Percentiles rank a stretch among this genome's conserved stretches.
Conservation (phyloP, 2,888 invertebrate genomes). For the Drosophila incognita region DNA sequence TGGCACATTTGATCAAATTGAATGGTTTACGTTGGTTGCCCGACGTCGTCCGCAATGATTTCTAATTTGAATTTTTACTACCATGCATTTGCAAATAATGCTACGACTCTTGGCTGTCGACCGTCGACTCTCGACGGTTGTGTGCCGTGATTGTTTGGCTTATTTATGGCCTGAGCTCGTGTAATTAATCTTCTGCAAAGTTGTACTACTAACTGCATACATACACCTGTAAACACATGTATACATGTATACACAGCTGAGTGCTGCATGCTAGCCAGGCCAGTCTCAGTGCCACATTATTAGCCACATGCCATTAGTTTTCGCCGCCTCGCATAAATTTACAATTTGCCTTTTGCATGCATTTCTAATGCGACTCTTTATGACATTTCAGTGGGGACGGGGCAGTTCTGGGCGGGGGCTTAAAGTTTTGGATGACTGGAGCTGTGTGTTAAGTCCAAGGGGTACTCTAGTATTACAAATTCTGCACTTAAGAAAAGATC, state of each 20-base stretch:
- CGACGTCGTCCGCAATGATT: conserved; percentile 65
- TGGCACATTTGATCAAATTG: conserved; percentile 61
- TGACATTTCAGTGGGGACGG: conserved; percentile 33
- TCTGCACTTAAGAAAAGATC: conserved; percentile 19
- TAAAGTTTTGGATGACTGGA: conserved; percentile 40
- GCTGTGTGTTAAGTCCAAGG: conserved; percentile 19
- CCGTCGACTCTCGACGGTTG: conserved; percentile 8
- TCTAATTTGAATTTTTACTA: conserved; percentile 77
- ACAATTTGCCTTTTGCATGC: conserved; percentile 58
- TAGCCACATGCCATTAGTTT: conserved; percentile 68
- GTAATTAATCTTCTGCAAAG: conserved; percentile 76
- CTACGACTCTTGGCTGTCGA: conserved; percentile 23
- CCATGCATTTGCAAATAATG: conserved; percentile 73
- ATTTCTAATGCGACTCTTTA: conserved; percentile 69
- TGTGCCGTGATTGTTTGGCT: conserved; percentile 54
- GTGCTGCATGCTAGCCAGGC: conserved; percentile 30
- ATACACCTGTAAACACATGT: conserved; percentile 10
- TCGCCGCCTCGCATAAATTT: conserved; percentile 58
- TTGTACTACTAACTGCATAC: conserved; percentile 53
- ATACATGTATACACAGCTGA: conserved; percentile 13
- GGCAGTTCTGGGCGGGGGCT: background rate
- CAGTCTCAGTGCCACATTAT: conserved; percentile 52
- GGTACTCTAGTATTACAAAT: conserved; percentile 6
- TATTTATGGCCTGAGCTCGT: conserved; percentile 68
- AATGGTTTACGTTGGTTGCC: conserved; percentile 47